Evolutionary conservation across 2,797 vertebrate genomes (phyloP), one percentile per base, ranked within the genome.

Genomic region (Micromesistius poutassou): DNA sequence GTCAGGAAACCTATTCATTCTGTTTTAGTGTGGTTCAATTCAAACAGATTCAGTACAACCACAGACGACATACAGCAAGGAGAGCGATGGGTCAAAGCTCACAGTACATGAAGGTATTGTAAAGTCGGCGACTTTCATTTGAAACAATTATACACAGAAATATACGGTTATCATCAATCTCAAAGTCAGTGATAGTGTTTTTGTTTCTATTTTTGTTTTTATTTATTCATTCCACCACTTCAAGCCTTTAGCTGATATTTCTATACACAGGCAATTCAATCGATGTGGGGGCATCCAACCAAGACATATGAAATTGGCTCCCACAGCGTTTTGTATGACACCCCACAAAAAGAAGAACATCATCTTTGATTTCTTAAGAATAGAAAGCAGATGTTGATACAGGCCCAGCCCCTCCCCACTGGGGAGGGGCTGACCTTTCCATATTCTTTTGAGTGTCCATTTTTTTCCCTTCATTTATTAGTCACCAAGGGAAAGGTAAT

Each of bases 31-130:
- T 4, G 46, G 46, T 55, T 55, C 22, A 55, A 55, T 72, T 9
- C 80, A 22, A 1, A 80, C 79, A 16, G 72, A 35, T 36, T 38
- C 7, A n/a, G 33, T 8, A 77, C 13, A 73, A 55, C 46, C 46
- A 7, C 46, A 55, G 16, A 55, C 5, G 46, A 55, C 36, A 38
- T n/a, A n/a, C n/a, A n/a, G n/a, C n/a, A n/a, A 55, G 46, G 46
- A 55, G 14, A 80, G 72, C 55, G 79, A 85, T 50, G 83, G 85
- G 86, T 80, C 74, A 25, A 85, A 77, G 75, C 78, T 82, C 76
- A 80, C 22, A 80, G 78, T 80, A 88, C 79, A 77, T 14, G 42
- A 22, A 55, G 5, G 81, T 38, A 86, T 74, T 75, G 78, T 80
- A 81, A 82, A 36, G 28, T 72, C 22, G 19, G 46, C 16, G 22